Conservation (phyloP, 53 echinoderm and acorn worm species). For the Mesocentrotus franciscanus region DNA sequence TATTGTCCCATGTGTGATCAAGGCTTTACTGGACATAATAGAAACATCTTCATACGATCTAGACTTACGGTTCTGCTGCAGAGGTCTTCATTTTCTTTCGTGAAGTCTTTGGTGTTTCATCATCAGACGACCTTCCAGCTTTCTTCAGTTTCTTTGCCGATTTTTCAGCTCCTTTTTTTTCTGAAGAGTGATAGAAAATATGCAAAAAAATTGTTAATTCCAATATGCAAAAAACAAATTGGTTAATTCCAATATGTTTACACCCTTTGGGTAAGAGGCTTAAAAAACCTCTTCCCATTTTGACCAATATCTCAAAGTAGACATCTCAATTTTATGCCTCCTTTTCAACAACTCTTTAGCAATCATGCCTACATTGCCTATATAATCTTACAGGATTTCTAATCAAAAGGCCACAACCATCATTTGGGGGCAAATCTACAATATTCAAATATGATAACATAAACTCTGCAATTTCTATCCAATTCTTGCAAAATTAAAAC, state of each 20-base stretch:
- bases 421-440: too few relatives aligned
- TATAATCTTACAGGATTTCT: neutral
- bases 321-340: too few relatives aligned
- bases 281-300: neutral
- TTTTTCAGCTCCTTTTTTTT: conserved; percentile 84
- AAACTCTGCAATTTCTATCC: neutral
- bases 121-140: conserved; percentile 83
- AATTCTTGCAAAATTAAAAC: neutral
- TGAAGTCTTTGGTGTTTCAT: conserved; percentile 89
- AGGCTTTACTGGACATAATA: too few relatives aligned
- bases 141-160: conserved; percentile 78
- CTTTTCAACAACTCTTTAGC: too few relatives aligned
- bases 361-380: too few relatives aligned
- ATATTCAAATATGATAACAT: neutral
- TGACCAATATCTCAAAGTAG: neutral
- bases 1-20: too few relatives aligned
- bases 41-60: neutral
- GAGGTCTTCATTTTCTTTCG: conserved; percentile 87
- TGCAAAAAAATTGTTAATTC: neutral
- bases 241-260: neutral
- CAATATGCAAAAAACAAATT: too few relatives aligned
- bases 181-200: conserved; percentile 45
- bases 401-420: neutral
- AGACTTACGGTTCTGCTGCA: conserved; percentile 59
- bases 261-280: neutral